Percentiles rank a stretch among this genome's conserved stretches.
phyloP scores from a whole-genome alignment of 2,113 vertebrate species.

The Pteropus alecto region DNA sequence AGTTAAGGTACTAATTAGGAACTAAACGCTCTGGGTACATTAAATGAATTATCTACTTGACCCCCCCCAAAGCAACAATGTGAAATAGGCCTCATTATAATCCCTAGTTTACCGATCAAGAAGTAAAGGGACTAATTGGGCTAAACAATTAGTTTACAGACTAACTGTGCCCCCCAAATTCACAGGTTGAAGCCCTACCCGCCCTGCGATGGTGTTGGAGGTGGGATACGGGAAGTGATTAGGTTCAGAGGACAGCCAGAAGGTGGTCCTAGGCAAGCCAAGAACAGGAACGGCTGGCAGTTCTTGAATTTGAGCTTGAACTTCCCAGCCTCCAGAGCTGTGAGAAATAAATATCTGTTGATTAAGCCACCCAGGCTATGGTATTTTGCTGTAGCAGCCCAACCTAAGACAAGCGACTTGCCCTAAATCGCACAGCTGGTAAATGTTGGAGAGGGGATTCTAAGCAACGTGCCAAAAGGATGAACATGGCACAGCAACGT shows the following conservation, averaged over 20 bases:
- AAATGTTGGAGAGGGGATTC: background rate
- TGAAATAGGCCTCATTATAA: background rate
- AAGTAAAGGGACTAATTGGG: background rate
- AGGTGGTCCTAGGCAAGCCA: background rate
- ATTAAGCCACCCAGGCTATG: background rate
- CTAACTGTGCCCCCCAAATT: background rate
- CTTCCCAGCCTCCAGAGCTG: background rate
- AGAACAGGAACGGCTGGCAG: background rate
- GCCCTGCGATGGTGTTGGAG: background rate
- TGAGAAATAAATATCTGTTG: background rate
- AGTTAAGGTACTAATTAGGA: background rate
- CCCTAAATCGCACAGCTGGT: background rate
- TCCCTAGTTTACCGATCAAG: background rate
- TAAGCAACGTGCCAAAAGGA: background rate
- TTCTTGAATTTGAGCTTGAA: background rate
- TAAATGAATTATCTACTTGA: background rate
- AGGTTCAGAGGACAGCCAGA: background rate
- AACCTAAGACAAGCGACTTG: background rate
- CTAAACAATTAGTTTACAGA: background rate
- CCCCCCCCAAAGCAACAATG: too few species aligned
- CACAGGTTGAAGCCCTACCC: background rate
- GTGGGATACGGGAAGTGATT: background rate
- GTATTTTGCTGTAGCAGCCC: background rate
- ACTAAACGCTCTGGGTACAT: background rate
- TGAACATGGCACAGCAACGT: too few species aligned